A percentile compares a stretch with the other conserved stretches of the same genome.
Evolutionary conservation across 2,113 vertebrate genomes (phyloP).

Genomic region (Sylvietta virens): DNA sequence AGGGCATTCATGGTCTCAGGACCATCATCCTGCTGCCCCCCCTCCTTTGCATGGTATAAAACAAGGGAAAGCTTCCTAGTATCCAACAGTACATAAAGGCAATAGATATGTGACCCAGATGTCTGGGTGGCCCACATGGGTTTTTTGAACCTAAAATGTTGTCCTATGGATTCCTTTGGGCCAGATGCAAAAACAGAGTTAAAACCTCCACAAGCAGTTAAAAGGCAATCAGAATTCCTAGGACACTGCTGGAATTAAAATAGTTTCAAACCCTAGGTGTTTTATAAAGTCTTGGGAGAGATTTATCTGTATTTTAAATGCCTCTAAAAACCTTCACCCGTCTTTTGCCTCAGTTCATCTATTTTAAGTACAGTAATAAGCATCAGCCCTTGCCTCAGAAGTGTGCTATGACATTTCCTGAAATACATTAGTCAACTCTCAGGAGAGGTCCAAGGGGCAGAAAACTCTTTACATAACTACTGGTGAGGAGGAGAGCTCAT

Average conservation of each 20-base stretch:
- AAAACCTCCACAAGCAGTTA: neutral
- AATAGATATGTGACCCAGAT: accelerated
- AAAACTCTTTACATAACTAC: neutral
- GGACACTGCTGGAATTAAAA: neutral
- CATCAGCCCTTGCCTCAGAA: neutral
- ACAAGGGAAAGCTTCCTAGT: neutral
- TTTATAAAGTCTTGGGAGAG: neutral
- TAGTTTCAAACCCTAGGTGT: neutral
- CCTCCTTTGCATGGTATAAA: neutral
- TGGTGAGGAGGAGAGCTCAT: neutral
- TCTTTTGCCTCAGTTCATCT: slow-evolving; percentile 15
- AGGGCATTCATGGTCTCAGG: neutral
- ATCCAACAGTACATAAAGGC: neutral
- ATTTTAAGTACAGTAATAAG: slow-evolving; percentile 18
- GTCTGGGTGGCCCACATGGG: neutral
- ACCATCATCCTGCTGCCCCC: neutral
- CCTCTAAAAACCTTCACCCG: neutral
- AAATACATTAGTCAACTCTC: slow-evolving; percentile 19
- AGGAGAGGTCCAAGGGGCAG: neutral
- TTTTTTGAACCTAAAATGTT: neutral
- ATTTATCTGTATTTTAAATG: neutral
- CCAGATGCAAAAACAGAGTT: neutral
- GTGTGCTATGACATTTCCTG: neutral
- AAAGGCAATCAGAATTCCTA: neutral
- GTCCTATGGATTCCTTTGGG: neutral